phyloP scores from a whole-genome alignment of 2,113 vertebrate genomes.

The Piaya cayana region DNA sequence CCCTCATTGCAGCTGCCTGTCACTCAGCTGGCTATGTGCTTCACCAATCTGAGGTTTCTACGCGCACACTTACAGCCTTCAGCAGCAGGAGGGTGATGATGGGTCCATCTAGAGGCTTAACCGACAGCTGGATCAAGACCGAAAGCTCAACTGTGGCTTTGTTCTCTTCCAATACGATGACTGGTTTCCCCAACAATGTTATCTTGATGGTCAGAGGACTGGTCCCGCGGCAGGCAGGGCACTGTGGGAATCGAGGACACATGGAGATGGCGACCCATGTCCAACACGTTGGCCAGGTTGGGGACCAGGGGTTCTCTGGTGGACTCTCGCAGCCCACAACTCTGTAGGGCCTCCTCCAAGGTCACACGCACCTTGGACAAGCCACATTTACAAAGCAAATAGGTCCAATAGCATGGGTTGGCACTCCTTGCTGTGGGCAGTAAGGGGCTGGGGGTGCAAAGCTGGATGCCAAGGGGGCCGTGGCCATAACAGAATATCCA shows the following conservation, averaged over 20 bases:
- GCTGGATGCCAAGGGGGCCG: not conserved
- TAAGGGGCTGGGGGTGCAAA: not conserved
- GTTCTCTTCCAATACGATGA: slow-evolving; percentile 2
- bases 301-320: rapidly evolving
- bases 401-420: rapidly evolving
- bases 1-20: not conserved
- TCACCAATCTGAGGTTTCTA: rapidly evolving
- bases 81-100: not conserved
- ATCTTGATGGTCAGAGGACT: not conserved
- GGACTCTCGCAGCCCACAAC: not conserved
- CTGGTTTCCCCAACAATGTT: not conserved
- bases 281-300: not conserved
- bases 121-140: not conserved
- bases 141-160: not conserved
- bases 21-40: rapidly evolving
- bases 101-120: not conserved
- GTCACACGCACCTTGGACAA: not conserved
- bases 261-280: not conserved
- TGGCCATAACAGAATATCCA: too few relatives aligned
- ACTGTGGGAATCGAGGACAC: not conserved
- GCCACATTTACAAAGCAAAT: not conserved
- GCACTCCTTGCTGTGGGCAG: not conserved
- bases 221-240: rapidly evolving
- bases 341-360: not conserved
- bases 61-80: not conserved